Conservation (phyloP, 2,888 invertebrate genomes). For the Microctonus aethiopoides region DNA sequence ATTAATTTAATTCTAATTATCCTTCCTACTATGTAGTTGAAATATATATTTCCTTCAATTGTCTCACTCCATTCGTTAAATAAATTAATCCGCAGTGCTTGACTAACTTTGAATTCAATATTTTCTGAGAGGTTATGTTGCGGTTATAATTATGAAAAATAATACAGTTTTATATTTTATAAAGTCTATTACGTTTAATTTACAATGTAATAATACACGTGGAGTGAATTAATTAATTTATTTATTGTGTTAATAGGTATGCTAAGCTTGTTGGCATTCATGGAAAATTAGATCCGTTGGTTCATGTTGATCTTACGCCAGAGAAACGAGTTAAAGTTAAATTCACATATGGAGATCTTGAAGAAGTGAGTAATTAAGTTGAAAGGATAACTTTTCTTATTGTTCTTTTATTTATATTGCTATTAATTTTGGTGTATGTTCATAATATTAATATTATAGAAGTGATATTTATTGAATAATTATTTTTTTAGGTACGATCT, state of each 20-base stretch:
- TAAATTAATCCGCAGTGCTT: too few relatives aligned
- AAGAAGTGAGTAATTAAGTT: conserved; percentile 70
- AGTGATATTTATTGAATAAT: not conserved
- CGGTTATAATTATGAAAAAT: not conserved
- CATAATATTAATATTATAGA: conserved; percentile 6
- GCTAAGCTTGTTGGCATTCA: conserved; percentile 85
- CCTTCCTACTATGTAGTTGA: too few relatives aligned
- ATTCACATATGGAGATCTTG: conserved; percentile 82
- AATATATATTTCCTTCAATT: too few relatives aligned
- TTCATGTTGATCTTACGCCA: conserved; percentile 86
- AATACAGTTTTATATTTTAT: too few relatives aligned
- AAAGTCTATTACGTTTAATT: too few relatives aligned
- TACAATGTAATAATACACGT: too few relatives aligned
- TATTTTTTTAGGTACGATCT: conserved; percentile 57
- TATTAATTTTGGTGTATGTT: too few relatives aligned
- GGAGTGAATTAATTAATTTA: too few relatives aligned
- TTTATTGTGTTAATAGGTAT: conserved; percentile 70
- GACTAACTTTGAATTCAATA: too few relatives aligned
- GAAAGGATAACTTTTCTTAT: conserved; percentile 7
- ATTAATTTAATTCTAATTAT: too few relatives aligned
- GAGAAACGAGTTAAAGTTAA: conserved; percentile 88
- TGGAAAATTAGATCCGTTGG: conserved; percentile 90
- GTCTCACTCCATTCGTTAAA: too few relatives aligned
- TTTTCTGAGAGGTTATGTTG: not conserved
- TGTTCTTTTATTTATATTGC: not conserved